Conservation (phyloP, 2,888 invertebrate species). For the Dasypolia templi region DNA sequence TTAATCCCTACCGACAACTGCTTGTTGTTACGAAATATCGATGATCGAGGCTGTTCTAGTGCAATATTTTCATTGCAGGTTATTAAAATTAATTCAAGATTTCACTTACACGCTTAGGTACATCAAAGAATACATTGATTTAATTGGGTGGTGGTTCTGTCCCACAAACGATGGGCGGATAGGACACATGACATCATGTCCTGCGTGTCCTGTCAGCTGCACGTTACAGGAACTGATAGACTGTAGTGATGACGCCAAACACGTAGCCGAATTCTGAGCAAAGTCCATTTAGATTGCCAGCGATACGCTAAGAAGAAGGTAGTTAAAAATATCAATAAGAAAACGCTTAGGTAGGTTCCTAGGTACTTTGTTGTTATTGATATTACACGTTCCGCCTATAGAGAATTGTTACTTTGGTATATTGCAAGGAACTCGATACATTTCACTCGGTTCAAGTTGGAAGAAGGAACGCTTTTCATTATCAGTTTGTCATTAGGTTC, state of each 20-base stretch:
- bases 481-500: constrained; percentile 25
- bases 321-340: no score
- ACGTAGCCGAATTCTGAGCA: no score
- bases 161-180: no score
- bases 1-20: not conserved
- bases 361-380: constrained; percentile 65
- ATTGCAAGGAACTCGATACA: constrained; percentile 60
- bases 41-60: constrained; percentile 6
- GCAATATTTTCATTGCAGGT: constrained; percentile 1
- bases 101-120: not conserved
- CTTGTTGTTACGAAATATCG: not conserved
- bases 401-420: constrained; percentile 67
- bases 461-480: constrained; percentile 48
- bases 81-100: constrained; percentile 10
- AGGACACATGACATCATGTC: no score
- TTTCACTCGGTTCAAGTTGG: no score
- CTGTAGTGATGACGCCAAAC: no score
- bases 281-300: no score
- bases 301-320: no score
- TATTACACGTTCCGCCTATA: constrained; percentile 58
- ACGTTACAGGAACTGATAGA: no score
- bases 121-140: constrained; percentile 4
- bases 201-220: no score
- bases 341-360: not conserved
- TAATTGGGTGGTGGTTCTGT: no score